phyloP scores from a whole-genome alignment of 2,888 invertebrate genomes.

The Drosophila subquinaria region DNA sequence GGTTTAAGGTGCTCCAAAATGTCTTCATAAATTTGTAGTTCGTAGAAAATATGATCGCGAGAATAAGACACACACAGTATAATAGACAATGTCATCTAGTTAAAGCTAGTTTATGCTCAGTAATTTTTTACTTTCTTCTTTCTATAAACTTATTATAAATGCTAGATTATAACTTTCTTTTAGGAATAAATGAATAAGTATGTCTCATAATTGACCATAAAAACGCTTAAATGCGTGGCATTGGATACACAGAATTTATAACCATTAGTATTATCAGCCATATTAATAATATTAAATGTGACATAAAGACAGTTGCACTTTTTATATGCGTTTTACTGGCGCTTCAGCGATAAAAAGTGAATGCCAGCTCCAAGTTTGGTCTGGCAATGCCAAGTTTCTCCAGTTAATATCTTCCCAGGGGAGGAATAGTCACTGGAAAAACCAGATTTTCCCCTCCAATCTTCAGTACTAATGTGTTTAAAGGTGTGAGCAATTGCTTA shows the following conservation, averaged over 20 bases:
- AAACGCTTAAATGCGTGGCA: conserved; percentile 34
- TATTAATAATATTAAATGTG: conserved; percentile 55
- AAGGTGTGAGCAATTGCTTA: conserved; percentile 33
- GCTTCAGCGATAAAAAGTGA: conserved; percentile 65
- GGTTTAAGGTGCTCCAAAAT: conserved; percentile 58
- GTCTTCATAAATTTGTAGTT: conserved; percentile 61
- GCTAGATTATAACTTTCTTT: conserved; percentile 14
- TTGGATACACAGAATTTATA: conserved; percentile 45
- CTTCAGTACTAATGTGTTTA: conserved; percentile 2
- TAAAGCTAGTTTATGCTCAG: conserved; percentile 10
- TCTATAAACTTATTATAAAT: background rate
- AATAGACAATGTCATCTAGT: background rate
- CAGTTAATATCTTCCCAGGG: conserved; percentile 17
- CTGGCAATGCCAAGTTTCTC: conserved; percentile 76
- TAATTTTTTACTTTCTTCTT: conserved; percentile 2
- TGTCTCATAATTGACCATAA: conserved; percentile 20
- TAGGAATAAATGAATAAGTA: background rate
- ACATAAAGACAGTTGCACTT: conserved; percentile 43
- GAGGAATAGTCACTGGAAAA: conserved; percentile 30
- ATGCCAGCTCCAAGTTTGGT: conserved; percentile 62
- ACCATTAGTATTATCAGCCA: conserved; percentile 44
- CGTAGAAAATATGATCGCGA: conserved; percentile 5
- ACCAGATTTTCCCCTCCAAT: conserved; percentile 31
- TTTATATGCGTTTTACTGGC: conserved; percentile 24
- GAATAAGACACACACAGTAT: background rate